Evolutionary conservation across 2,888 invertebrate genomes (phyloP).

Genomic region (Petrophora chlorosata): DNA sequence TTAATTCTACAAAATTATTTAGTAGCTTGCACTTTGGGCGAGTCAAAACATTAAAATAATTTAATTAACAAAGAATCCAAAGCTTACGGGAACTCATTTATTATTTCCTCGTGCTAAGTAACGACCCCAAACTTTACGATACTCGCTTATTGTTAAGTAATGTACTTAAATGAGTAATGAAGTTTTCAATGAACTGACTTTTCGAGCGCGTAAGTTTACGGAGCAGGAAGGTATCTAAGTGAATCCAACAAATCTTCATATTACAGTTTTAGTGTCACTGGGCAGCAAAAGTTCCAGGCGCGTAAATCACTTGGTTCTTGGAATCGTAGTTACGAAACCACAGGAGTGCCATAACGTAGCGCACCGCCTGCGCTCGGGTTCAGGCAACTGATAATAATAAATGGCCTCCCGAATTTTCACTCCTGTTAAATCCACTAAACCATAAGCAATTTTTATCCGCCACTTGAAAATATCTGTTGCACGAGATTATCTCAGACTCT

Average conservation of each 20-base stretch:
- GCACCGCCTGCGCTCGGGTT: conserved; percentile 40
- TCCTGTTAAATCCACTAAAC: conserved; percentile 46
- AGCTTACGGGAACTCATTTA: conserved; percentile 52
- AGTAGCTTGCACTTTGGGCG: conserved; percentile 61
- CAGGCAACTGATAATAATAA: conserved; percentile 60
- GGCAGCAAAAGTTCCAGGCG: conserved; percentile 49
- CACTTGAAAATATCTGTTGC: conserved; percentile 22
- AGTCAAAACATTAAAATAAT: conserved; percentile 65
- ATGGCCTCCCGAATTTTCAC: conserved; percentile 55
- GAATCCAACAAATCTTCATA: conserved; percentile 52
- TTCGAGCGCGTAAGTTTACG: conserved; percentile 1
- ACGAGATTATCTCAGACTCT: conserved; percentile 16
- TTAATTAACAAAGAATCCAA: conserved; percentile 64
- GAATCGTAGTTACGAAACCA: conserved; percentile 61
- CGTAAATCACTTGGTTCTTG: conserved; percentile 60
- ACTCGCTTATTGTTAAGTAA: conserved; percentile 11
- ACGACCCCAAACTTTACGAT: conserved; percentile 40
- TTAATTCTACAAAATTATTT: conserved; percentile 66
- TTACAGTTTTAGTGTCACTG: conserved; percentile 47
- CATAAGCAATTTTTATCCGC: conserved; percentile 23
- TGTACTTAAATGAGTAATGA: conserved; percentile 12
- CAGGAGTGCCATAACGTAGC: conserved; percentile 60
- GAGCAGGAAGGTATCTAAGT: conserved; percentile 31
- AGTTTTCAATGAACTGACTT: neutral
- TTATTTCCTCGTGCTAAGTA: conserved; percentile 47